Conservation (phyloP, 2,797 vertebrate genomes). For the Anisognathus igniventris region DNA sequence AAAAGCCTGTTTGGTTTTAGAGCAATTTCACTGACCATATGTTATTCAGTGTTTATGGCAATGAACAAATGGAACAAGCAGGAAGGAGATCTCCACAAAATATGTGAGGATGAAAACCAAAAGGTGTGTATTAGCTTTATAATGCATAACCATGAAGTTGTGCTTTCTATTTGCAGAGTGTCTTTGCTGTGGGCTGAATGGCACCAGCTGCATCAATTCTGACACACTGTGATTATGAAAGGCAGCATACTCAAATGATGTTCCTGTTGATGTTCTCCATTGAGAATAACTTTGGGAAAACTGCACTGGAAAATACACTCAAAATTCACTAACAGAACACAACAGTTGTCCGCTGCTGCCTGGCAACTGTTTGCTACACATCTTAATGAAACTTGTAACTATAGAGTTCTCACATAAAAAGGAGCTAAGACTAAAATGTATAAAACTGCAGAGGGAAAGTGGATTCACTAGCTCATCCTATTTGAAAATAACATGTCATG, state of each 20-base stretch:
- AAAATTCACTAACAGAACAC: background rate
- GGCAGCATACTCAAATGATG: background rate
- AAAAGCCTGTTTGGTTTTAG: background rate
- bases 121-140: background rate
- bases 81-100: background rate
- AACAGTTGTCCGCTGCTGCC: background rate
- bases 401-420: background rate
- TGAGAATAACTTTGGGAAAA: background rate
- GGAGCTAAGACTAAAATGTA: background rate
- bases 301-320: background rate
- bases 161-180: background rate
- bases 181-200: background rate
- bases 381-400: background rate
- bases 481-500: background rate
- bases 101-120: background rate
- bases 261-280: background rate
- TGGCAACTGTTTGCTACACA: background rate
- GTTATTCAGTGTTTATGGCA: background rate
- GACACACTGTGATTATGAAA: background rate
- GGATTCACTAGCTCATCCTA: background rate
- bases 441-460: background rate
- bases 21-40: background rate
- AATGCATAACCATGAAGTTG: background rate
- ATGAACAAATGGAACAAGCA: background rate
- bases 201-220: background rate